phyloP scores from a whole-genome alignment of 2,797 vertebrate species.

The Lemur catta region DNA sequence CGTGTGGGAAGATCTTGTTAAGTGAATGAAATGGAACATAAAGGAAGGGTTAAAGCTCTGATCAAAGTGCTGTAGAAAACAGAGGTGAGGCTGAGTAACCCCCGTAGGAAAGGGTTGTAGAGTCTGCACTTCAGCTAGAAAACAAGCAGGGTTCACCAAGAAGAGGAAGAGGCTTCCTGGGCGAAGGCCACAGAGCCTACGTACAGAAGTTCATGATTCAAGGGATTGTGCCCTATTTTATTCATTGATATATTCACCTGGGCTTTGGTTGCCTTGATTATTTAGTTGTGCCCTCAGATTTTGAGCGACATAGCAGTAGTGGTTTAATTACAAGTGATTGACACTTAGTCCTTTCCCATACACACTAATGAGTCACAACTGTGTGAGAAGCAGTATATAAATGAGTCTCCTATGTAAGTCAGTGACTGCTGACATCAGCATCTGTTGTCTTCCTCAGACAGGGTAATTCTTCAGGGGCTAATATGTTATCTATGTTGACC shows the following conservation, averaged over 20 bases:
- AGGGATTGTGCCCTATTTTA: not conserved
- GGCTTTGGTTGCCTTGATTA: not conserved
- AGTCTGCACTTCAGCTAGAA: not conserved
- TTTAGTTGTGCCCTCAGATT: not conserved
- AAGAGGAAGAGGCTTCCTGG: not conserved
- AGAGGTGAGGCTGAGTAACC: not conserved
- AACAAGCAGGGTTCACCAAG: not conserved
- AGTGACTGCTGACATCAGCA: not conserved
- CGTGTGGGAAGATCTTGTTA: not conserved
- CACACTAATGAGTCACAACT: not conserved
- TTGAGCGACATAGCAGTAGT: not conserved
- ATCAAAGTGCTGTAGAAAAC: no score
- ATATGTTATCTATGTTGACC: rapidly evolving
- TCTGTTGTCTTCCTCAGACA: not conserved
- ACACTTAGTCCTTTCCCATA: rapidly evolving
- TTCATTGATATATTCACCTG: not conserved
- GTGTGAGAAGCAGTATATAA: no score
- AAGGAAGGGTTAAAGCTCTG: not conserved
- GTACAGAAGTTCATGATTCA: not conserved
- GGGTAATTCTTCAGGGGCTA: not conserved
- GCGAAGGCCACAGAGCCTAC: not conserved
- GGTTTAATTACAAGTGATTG: not conserved
- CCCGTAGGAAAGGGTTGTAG: rapidly evolving
- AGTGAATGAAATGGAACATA: not conserved
- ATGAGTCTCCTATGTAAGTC: not conserved